A percentile compares a stretch with the other conserved stretches of the same genome.
Evolutionary conservation across 2,113 vertebrate genomes (phyloP).

Genomic region (Phalacrocorax aristotelis): DNA sequence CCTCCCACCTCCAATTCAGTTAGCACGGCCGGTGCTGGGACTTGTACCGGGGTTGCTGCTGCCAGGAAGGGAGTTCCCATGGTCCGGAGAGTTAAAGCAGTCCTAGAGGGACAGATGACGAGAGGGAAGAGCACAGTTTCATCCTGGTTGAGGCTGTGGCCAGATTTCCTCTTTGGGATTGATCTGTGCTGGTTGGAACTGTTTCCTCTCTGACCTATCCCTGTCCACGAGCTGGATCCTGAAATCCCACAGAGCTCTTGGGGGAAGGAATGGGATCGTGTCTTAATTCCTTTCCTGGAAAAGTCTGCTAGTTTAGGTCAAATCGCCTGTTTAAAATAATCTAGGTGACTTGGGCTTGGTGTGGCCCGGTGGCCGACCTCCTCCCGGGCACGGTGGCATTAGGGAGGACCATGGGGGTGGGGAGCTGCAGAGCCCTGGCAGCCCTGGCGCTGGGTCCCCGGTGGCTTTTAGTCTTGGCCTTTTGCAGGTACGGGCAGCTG

Average conservation of each 20-base stretch:
- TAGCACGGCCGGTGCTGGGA: not conserved
- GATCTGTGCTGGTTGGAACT: not conserved
- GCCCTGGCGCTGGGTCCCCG: fast-evolving
- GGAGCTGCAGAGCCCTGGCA: fast-evolving
- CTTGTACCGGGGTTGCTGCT: not conserved
- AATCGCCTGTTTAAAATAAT: not conserved
- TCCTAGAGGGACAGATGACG: not conserved
- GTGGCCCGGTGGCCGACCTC: fast-evolving
- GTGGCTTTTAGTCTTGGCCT: not conserved
- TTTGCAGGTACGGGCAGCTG: constrained; percentile 90
- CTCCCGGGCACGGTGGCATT: fast-evolving
- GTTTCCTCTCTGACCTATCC: not conserved
- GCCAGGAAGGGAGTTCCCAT: not conserved
- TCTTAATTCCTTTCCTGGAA: not conserved
- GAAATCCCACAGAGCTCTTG: not conserved
- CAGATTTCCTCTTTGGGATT: not conserved
- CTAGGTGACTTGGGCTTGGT: not conserved
- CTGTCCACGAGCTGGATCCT: not conserved
- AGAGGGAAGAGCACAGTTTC: not conserved
- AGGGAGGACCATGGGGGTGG: fast-evolving
- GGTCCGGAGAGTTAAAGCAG: not conserved
- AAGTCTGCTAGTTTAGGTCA: not conserved
- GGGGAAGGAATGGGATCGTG: fast-evolving
- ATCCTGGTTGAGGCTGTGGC: not conserved
- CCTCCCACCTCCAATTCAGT: not conserved